Conservation (phyloP, 2,888 invertebrate genomes). For the Agrilus mali region DNA sequence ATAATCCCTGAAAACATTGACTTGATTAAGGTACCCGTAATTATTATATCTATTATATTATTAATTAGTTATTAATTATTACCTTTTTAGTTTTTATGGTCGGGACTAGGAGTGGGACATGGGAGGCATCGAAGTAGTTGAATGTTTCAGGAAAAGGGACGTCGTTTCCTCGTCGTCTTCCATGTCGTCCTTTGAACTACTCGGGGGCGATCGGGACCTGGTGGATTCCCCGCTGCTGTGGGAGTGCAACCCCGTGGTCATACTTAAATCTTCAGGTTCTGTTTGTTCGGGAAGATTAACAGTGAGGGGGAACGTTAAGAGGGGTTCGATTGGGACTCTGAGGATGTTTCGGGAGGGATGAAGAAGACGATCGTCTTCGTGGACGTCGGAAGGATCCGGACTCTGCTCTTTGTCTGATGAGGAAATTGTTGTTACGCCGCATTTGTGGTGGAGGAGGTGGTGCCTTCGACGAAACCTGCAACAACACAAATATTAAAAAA, state of each 20-base stretch:
- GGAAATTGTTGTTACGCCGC: conserved; percentile 37
- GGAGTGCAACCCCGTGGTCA: conserved; percentile 44
- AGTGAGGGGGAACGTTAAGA: conserved; percentile 26
- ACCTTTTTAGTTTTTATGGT: background rate
- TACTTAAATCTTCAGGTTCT: conserved; percentile 81
- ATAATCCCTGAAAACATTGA: no score
- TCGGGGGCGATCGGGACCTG: conserved; percentile 31
- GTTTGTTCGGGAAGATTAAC: conserved; percentile 64
- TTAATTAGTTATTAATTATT: background rate
- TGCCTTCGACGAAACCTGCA: conserved; percentile 71
- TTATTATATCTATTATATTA: background rate
- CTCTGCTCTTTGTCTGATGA: conserved; percentile 19
- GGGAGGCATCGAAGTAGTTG: conserved; percentile 7
- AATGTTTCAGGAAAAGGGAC: conserved; percentile 36
- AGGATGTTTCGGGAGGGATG: conserved; percentile 35
- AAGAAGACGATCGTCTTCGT: conserved; percentile 20
- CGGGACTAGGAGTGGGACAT: conserved; percentile 24
- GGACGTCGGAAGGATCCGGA: conserved; percentile 22
- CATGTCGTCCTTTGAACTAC: conserved; percentile 32
- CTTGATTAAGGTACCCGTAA: background rate
- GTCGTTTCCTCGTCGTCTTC: conserved; percentile 41
- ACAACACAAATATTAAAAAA: no score
- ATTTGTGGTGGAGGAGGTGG: conserved; percentile 76
- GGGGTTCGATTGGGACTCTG: conserved; percentile 34
- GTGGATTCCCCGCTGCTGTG: conserved; percentile 39